phyloP scores from a whole-genome alignment of 2,888 invertebrate species.

The Ptilodon capucinus region DNA sequence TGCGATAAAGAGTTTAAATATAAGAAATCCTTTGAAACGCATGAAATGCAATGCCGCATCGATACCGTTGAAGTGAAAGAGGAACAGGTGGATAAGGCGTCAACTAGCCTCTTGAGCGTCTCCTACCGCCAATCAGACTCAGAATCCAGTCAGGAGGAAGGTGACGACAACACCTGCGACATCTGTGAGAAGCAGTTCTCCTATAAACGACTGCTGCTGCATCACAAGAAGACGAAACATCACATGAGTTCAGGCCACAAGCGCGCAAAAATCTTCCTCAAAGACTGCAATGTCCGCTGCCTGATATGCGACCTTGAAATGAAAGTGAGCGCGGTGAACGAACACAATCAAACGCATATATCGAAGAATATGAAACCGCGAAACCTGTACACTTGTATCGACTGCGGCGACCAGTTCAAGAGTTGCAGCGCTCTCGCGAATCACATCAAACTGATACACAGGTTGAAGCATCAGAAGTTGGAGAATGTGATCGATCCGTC shows the following conservation, averaged over 20 bases:
- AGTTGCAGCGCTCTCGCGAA: constrained; percentile 66
- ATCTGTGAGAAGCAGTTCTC: constrained; percentile 78
- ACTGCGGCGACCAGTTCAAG: constrained; percentile 68
- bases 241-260: constrained; percentile 70
- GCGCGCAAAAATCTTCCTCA: constrained; percentile 66
- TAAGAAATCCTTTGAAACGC: constrained; percentile 56
- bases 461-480: constrained; percentile 45
- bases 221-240: constrained; percentile 74
- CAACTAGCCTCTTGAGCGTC: constrained; percentile 45
- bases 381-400: constrained; percentile 71
- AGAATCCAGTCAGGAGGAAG: constrained; percentile 69
- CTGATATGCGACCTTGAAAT: constrained; percentile 72
- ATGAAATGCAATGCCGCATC: constrained; percentile 41
- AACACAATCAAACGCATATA: constrained; percentile 72
- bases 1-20: constrained; percentile 72
- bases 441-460: constrained; percentile 73
- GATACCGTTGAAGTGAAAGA: constrained; percentile 45
- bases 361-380: constrained; percentile 66
- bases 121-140: constrained; percentile 50
- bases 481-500: constrained; percentile 54
- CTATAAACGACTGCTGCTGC: constrained; percentile 63
- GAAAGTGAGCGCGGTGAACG: constrained; percentile 70
- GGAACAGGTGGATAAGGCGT: constrained; percentile 54
- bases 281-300: constrained; percentile 71
- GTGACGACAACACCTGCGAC: constrained; percentile 71